phyloP scores from a whole-genome alignment of 2,888 invertebrate species.

The Tenthredo amoena region DNA sequence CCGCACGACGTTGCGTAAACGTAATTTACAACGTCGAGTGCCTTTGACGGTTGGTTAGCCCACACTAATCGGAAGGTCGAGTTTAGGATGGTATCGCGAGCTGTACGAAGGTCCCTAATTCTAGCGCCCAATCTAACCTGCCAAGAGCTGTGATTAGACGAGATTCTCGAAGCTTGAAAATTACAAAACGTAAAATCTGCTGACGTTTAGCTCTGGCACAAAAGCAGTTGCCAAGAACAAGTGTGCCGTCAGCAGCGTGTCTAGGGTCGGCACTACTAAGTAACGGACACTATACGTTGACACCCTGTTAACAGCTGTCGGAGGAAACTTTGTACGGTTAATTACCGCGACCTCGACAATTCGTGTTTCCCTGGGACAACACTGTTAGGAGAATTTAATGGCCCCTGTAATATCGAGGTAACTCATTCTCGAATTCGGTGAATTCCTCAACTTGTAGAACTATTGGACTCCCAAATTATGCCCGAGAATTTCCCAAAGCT shows the following conservation, averaged over 20 bases:
- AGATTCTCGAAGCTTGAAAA: slow-evolving; percentile 27
- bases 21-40: slow-evolving; percentile 24
- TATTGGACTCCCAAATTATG: slow-evolving; percentile 12
- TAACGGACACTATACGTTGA: slow-evolving; percentile 39
- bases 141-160: slow-evolving; percentile 41
- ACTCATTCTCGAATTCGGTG: slow-evolving; percentile 15
- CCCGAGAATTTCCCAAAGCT: neutral
- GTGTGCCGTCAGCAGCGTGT: slow-evolving; percentile 46
- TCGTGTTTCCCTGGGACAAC: slow-evolving; percentile 3
- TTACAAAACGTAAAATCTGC: slow-evolving; percentile 48
- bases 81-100: slow-evolving; percentile 35
- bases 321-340: slow-evolving; percentile 47
- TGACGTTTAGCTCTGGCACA: slow-evolving; percentile 16
- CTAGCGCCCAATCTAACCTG: slow-evolving; percentile 41
- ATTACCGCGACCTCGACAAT: slow-evolving; percentile 38
- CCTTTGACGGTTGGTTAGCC: slow-evolving; percentile 39
- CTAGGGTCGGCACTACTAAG: slow-evolving; percentile 33
- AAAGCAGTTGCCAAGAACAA: slow-evolving; percentile 46
- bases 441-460: neutral
- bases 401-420: neutral
- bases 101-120: slow-evolving; percentile 31
- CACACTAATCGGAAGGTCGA: slow-evolving; percentile 36
- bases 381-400: slow-evolving; percentile 19
- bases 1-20: slow-evolving; percentile 41
- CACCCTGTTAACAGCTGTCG: slow-evolving; percentile 45